A percentile compares a stretch with the other conserved stretches of the same genome.
Conservation (phyloP, 2,797 vertebrate species). For the Hafferia zeledoni region DNA sequence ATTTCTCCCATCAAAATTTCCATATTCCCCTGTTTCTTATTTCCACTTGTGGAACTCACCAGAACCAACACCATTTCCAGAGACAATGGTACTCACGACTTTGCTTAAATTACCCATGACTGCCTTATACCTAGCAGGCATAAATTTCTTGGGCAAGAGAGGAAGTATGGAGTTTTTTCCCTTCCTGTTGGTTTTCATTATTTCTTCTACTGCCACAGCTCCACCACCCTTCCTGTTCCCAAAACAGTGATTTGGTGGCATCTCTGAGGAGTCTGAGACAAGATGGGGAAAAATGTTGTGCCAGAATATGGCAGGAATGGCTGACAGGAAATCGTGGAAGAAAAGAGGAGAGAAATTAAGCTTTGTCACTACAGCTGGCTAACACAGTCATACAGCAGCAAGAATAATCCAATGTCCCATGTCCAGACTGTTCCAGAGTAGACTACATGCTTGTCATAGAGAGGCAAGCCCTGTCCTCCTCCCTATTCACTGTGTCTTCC, state of each 20-base stretch:
- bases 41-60: neutral
- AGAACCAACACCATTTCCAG: neutral
- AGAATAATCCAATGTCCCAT: neutral
- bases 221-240: neutral
- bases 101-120: neutral
- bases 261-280: neutral
- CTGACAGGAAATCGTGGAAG: neutral
- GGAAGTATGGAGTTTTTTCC: neutral
- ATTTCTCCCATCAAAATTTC: neutral
- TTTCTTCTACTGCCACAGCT: neutral
- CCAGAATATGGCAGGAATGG: neutral
- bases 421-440: neutral
- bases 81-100: accelerated
- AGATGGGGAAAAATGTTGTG: neutral
- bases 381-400: neutral
- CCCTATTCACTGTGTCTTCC: neutral
- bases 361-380: neutral
- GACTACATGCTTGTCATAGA: neutral
- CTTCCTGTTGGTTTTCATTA: neutral
- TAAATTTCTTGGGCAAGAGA: neutral
- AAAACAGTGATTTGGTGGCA: neutral
- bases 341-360: neutral
- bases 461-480: neutral
- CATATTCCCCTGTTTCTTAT: neutral
- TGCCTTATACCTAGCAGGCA: neutral